These are phyloP conservation scores for Merluccius polli DNA, from an alignment of 2,797 vertebrate genomes.

Conservation along the genomic window DNA sequence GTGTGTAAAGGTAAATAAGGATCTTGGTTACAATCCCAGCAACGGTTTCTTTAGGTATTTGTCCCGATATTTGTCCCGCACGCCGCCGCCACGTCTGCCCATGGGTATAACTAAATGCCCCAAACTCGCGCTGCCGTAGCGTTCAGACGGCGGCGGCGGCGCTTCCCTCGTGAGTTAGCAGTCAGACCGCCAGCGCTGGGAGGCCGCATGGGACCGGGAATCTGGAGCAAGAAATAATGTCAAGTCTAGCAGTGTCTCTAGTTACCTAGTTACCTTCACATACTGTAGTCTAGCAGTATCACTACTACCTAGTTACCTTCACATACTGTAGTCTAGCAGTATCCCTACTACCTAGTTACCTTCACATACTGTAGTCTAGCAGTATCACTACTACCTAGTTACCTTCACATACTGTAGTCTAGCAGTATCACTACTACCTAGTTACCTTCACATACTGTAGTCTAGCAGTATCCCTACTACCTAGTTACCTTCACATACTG, in stretches of 20 bases:
- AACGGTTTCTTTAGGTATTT: conserved; percentile 17
- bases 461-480: too few relatives aligned
- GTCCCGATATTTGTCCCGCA: conserved; percentile 29
- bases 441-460: too few relatives aligned
- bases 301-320: too few relatives aligned
- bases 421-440: background rate
- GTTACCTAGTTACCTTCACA: too few relatives aligned
- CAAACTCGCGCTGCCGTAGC: conserved; percentile 50
- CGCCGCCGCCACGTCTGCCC: conserved; percentile 28
- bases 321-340: background rate
- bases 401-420: too few relatives aligned
- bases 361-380: too few relatives aligned
- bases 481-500: too few relatives aligned
- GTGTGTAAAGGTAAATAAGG: conserved; percentile 16
- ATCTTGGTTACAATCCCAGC: conserved; percentile 25
- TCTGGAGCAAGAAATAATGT: conserved; percentile 49
- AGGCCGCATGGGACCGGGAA: conserved; percentile 61
- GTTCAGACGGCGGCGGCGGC: conserved; percentile 46
- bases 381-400: background rate
- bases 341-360: background rate
- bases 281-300: background rate
- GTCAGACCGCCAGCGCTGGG: conserved; percentile 48
- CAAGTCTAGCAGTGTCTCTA: background rate
- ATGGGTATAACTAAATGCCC: conserved; percentile 57
- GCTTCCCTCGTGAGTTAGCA: conserved; percentile 47